Evolutionary conservation across 2,888 invertebrate species (phyloP).

Genomic region (Philereme transversata): DNA sequence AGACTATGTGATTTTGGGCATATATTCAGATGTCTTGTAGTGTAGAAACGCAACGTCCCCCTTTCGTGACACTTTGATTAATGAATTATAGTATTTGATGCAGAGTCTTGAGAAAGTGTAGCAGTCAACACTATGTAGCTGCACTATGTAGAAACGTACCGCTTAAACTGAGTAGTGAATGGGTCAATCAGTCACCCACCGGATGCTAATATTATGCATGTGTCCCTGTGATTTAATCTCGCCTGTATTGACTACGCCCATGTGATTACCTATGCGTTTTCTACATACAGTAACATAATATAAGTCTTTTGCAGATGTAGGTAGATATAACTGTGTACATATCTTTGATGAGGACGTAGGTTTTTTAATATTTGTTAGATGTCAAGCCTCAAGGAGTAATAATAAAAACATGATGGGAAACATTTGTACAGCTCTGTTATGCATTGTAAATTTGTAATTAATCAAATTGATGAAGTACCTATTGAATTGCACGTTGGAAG

Average conservation of each 20-base stretch:
- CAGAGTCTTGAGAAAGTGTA: background rate
- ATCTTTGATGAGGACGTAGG: background rate
- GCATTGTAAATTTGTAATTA: no score
- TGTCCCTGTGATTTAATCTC: conserved; percentile 39
- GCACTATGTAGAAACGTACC: background rate
- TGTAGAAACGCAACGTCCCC: no score
- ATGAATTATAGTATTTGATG: background rate
- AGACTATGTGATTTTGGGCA: no score
- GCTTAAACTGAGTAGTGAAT: conserved; percentile 14
- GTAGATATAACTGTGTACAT: background rate
- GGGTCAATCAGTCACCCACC: conserved; percentile 36
- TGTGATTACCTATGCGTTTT: background rate
- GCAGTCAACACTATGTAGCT: background rate
- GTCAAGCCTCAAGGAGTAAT: no score
- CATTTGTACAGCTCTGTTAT: no score
- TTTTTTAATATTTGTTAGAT: background rate
- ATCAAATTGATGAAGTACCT: no score
- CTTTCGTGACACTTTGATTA: no score
- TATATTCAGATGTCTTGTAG: no score
- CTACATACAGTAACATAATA: background rate
- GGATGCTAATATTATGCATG: conserved; percentile 35
- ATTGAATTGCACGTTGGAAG: no score
- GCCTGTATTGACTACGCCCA: conserved; percentile 22
- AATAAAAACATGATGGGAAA: no score
- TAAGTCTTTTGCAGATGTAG: background rate